Percentiles rank a stretch among this genome's conserved stretches.
Conservation (phyloP, 2,888 invertebrate species). For the Brenthis daphne region DNA sequence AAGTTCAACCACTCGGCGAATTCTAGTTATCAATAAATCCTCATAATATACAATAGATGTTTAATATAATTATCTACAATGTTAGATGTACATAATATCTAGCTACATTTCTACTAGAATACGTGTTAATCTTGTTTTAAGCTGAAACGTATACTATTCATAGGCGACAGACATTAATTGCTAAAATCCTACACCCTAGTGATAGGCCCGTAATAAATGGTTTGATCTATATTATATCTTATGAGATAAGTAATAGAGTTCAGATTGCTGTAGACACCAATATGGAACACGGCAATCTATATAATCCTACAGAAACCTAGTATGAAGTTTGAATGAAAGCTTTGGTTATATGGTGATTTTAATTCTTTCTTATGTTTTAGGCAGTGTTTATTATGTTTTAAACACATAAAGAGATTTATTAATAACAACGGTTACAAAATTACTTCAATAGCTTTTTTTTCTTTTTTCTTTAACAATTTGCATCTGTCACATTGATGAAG, state of each 20-base stretch:
- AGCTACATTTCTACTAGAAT: background rate
- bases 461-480: no score
- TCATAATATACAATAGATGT: no score
- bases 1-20: no score
- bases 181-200: constrained; percentile 3
- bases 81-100: background rate
- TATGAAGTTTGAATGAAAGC: background rate
- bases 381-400: background rate
- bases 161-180: constrained; percentile 20
- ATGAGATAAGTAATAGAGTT: background rate
- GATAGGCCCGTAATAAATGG: background rate
- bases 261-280: background rate
- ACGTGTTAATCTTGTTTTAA: background rate
- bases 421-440: no score
- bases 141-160: constrained; percentile 15
- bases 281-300: background rate
- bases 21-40: no score
- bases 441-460: no score
- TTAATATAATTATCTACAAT: no score
- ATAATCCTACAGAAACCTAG: background rate
- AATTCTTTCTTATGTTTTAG: background rate
- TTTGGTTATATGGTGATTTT: constrained; percentile 2
- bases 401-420: no score
- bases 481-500: no score
- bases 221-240: background rate